Base-by-base conservation (phyloP, 2,888 invertebrate species). In the Agrypnus murinus region DNA sequence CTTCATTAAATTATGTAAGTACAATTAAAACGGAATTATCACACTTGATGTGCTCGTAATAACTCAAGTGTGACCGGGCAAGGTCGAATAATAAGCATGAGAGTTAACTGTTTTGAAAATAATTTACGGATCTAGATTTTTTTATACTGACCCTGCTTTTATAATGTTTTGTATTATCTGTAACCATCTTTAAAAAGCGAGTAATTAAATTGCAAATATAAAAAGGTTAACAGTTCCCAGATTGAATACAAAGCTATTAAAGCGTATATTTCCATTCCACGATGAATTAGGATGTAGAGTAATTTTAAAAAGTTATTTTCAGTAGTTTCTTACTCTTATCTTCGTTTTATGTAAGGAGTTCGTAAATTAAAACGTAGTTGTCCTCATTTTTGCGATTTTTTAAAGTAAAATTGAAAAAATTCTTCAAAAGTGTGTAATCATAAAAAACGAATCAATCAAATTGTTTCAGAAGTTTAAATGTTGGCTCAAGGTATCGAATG, bases 71-170 rank as follows among this genome's bases (percentile, higher is more conserved):
- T 67, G 55, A 67, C 67, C 60, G 40, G 17, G 60, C 67, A 67
- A 67, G 67, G 67, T 67, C 67, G 67, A 60, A 67, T 67, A 60
- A 67, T 67, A 67, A 67, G 31, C 43, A 67, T 67, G 67, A 55
- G 67, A 67, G 60, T 25, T 60, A 67, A 60, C 60, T 67, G 60
- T 67, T 67, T 53, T 34, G 31, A 53, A 36, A 38, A 25, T n/a
- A 53, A 67, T 67, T 60, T 53, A 53, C 67, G 60, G 60, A 67
- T 67, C 67, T 62, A 32, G 67, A 60, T 53, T 60, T 53, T 60
- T 67, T 55, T 67, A n/a, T n/a, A 45, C 43, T 60, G 60, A 67
- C 67, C 67, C 67, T 34, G 60, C 45, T 66, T 64, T 57, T 65
- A n/a, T n/a, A 63, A 65, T 58, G 57, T 34, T 53, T 59, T 48